Evolutionary conservation across 2,797 vertebrate species (phyloP), one percentile per base, ranked within the genome.

Genomic region (Channallabes apus): DNA sequence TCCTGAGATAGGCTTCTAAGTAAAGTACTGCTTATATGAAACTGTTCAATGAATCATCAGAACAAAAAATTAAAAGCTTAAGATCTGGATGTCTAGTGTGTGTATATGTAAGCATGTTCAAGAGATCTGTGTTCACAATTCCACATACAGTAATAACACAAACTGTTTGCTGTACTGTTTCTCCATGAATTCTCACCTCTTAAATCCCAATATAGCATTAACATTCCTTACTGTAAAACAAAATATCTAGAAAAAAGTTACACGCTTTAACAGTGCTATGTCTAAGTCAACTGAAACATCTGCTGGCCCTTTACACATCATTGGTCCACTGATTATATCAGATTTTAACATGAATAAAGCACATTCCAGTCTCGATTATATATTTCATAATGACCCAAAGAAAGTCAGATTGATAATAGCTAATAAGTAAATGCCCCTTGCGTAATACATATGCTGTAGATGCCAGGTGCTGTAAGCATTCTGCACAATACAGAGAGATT

Each of bases 401-500:
- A 58, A 67, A 78, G 51, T 62, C 65, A 22, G 65, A 80, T 80
- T 71, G 12, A 75, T 3, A 51, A 54, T 18, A 65, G 71, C 58
- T 58, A 64, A 32, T 76, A 32, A 32, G 59, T 32, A 73, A 75
- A 76, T 62, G 27, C 38, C 38, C 56, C 56, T 56, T 58, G n/a
- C 51, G 38, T 80, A 46, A 85, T 80, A 41, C 20, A 14, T 41
- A 82, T 67, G 62, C 65, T 67, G 46, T 79, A 87, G 61, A 77
- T 71, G 82, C 67, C 83, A 85, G 77, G 80, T 86, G 84, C 82
- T 84, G 72, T 75, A 80, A 86, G 81, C 84, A 81, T 87, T 77
- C 72, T 80, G 46, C 29, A 88, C 87, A 87, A 87, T 87, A 83
- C 82, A 77, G 67, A 54, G 68, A 85, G 81, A 88, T 83, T 84